Percentiles rank a stretch among this genome's conserved stretches.
These are phyloP conservation scores for Tryphoninae sp. DNA, from an alignment of 2,888 invertebrate genomes.

Conservation along the genomic window DNA sequence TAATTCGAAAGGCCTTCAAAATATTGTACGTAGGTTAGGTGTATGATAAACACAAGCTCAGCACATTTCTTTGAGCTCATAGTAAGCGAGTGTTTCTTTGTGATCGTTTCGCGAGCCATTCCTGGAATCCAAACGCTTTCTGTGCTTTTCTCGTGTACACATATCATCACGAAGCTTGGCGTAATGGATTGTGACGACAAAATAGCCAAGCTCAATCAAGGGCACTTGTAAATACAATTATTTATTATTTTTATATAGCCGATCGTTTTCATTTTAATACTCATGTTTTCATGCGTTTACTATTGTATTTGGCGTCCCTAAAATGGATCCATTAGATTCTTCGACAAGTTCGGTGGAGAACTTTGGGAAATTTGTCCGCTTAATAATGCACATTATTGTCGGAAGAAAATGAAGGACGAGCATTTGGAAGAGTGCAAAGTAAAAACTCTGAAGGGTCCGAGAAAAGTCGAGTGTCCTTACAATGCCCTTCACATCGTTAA, in stretches of 20 bases:
- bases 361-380: constrained; percentile 55
- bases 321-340: constrained; percentile 4
- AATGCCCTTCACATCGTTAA: constrained; percentile 55
- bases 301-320: background rate
- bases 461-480: constrained; percentile 56
- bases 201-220: constrained; percentile 18
- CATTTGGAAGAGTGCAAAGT: constrained; percentile 44
- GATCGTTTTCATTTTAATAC: background rate
- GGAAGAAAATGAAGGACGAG: constrained; percentile 27
- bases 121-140: background rate
- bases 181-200: constrained; percentile 30
- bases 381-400: constrained; percentile 38
- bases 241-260: background rate
- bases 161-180: background rate
- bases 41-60: background rate
- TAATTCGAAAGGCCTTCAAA: too few relatives aligned
- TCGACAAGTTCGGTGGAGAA: constrained; percentile 24
- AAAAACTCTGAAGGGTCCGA: constrained; percentile 37
- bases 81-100: background rate
- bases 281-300: background rate
- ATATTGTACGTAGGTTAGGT: background rate
- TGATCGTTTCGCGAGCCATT: background rate
- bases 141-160: background rate
- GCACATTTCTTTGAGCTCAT: background rate
- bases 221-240: constrained; percentile 15